Conservation (phyloP, 2,888 invertebrate species). For the Lysandra coridon region DNA sequence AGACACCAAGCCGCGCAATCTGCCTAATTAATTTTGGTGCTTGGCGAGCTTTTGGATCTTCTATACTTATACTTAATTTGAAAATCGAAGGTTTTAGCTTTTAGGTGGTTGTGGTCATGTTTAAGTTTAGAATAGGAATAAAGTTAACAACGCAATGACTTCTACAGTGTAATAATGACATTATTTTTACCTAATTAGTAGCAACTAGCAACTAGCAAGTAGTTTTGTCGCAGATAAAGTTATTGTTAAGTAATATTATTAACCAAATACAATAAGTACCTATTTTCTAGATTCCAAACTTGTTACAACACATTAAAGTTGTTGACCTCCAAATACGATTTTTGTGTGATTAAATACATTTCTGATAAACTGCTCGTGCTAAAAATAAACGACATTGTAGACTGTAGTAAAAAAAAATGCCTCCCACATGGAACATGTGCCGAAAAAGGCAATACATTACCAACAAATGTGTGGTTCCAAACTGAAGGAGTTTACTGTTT, state of each 20-base stretch:
- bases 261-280: no score
- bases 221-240: no score
- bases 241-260: no score
- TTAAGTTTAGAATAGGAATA: neutral
- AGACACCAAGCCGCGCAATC: conserved; percentile 48
- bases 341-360: neutral
- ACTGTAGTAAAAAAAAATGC: conserved; percentile 3
- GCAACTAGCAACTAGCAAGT: no score
- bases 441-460: conserved; percentile 9
- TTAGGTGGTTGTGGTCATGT: no score
- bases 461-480: neutral
- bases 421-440: conserved; percentile 17
- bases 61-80: neutral
- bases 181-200: no score
- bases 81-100: neutral
- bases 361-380: neutral
- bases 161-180: no score
- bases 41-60: neutral
- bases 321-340: neutral
- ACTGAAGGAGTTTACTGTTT: neutral
- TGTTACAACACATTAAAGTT: neutral
- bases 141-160: no score
- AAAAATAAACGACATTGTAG: conserved; percentile 14
- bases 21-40: conserved; percentile 21
- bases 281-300: neutral